phyloP scores from a whole-genome alignment of 2,113 vertebrate species.

The Boulengeromyrus knoepffleri region DNA sequence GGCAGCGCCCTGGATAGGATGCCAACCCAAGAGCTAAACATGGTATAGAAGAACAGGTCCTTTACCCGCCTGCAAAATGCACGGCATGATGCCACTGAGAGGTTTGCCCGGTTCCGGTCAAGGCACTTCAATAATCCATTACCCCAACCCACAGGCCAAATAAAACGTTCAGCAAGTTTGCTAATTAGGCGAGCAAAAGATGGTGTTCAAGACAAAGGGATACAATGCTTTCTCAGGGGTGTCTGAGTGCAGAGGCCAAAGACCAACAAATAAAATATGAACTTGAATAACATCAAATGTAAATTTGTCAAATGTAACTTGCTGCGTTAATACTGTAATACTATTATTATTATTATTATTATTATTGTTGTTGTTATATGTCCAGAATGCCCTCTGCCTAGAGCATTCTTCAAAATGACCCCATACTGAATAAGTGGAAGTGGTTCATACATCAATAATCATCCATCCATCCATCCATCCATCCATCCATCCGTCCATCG shows the following conservation, averaged over 20 bases:
- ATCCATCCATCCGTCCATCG: neutral
- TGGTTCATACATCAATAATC: neutral
- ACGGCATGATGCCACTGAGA: neutral
- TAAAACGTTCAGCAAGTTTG: neutral
- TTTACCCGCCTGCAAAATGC: neutral
- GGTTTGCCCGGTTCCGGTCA: neutral
- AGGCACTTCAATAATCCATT: neutral
- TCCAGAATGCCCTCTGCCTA: neutral
- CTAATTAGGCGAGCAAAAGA: neutral
- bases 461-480: neutral
- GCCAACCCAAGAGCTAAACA: neutral
- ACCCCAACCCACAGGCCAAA: neutral
- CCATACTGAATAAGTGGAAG: neutral
- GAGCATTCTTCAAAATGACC: neutral
- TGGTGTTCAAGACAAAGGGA: neutral
- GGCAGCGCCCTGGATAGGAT: neutral
- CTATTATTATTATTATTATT: neutral
- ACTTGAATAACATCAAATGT: neutral
- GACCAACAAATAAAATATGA: neutral
- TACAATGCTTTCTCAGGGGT: neutral
- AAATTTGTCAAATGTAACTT: neutral
- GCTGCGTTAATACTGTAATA: neutral
- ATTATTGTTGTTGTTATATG: neutral
- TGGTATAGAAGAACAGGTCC: neutral
- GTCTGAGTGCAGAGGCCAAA: neutral